Base-by-base conservation (phyloP, 1,140 invertebrate species). In the Pectinophora gossypiella region DNA sequence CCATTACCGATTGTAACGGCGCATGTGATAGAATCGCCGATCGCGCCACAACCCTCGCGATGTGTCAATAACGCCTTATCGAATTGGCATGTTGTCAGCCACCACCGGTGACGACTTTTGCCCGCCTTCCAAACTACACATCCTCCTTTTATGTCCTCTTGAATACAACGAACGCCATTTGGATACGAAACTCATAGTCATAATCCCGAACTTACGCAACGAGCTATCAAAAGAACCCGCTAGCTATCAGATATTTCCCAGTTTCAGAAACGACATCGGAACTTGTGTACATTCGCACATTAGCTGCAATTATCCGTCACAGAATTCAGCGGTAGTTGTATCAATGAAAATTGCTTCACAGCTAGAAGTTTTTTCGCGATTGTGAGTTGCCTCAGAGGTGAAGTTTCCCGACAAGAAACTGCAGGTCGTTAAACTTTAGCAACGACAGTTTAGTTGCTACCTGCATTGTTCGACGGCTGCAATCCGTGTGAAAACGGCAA, bases 1-100 rank as follows among this genome's bases (percentile, higher is more conserved):
- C 68, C 74, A 85, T 87, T 87, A 85, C 81, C 68, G 74, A 80
- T 77, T 78, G 71, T 81, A 80, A 81, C 82, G 76, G 77, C 65
- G 56, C 59, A 64, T 68, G 54, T 64, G 80, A 83, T 79, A 83
- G 68, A 72, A 81, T 79, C 75, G 65, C 61, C 66, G 70, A 76
- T 71, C 54, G 52, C 42, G 63, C 61, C 60, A 45, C 52, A 59
- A 68, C 69, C 59, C 59, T 54, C 61, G 49, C 57, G 56, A 56
- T 59, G 61, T 71, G 59, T 67, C 71, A 69, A 76, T 69, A 76
- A 71, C 62, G 66, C 63, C 76, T 85, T 83, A 85, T 83, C 77
- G 70, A 75, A 76, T 74, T 68, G 63, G 45, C 51, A 35, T 47
- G 54, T 48, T 50, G 47, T 48, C 51, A 53, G 44, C 46, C 52